Conservation (phyloP, 2,113 vertebrate species). For the Muscicapa adusta region DNA sequence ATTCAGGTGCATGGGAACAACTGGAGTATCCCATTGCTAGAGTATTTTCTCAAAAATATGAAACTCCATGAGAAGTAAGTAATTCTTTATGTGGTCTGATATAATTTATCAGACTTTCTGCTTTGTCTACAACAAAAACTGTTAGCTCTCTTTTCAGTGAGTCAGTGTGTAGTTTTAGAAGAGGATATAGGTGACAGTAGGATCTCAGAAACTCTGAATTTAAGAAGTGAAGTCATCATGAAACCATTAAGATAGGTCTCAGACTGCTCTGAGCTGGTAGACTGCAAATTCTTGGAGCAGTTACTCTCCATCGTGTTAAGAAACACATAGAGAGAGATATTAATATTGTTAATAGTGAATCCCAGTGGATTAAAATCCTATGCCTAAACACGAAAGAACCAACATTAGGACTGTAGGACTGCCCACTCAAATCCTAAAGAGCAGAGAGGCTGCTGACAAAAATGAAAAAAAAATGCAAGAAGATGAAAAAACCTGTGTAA, state of each 20-base stretch:
- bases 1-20: not conserved
- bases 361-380: not conserved
- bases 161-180: not conserved
- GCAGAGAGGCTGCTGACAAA: not conserved
- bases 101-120: not conserved
- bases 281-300: not conserved
- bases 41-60: not conserved
- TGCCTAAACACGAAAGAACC: not conserved
- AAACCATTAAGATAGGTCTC: not conserved
- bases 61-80: not conserved
- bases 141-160: not conserved
- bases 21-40: not conserved
- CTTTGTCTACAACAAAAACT: not conserved
- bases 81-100: not conserved
- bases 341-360: not conserved
- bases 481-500: fast-evolving
- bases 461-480: not conserved
- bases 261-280: not conserved
- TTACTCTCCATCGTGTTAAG: not conserved
- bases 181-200: not conserved
- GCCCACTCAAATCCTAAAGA: fast-evolving
- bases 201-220: not conserved
- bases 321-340: not conserved
- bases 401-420: not conserved
- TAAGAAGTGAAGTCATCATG: not conserved